Evolutionary conservation across 2,888 invertebrate species (phyloP).

Genomic region (Prosapia bicincta): DNA sequence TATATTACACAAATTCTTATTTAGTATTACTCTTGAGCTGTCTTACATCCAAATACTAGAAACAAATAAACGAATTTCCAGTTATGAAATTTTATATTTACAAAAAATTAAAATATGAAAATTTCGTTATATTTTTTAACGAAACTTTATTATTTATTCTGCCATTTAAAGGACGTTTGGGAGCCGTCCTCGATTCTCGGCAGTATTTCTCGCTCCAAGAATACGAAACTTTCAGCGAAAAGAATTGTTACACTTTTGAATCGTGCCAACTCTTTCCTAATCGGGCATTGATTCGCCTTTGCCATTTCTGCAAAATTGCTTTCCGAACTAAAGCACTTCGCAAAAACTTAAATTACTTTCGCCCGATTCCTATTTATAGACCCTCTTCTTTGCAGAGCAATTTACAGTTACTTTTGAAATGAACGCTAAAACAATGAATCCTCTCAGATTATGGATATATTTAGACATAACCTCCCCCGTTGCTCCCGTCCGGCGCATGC

Average conservation of each 20-base stretch:
- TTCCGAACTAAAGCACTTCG: neutral
- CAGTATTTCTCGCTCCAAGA: too few species aligned
- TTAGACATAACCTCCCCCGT: neutral
- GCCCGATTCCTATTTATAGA: neutral
- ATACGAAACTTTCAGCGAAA: too few species aligned
- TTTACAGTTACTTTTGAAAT: neutral
- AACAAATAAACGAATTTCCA: too few species aligned
- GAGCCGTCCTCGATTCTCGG: too few species aligned
- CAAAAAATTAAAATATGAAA: too few species aligned
- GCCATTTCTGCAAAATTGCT: neutral
- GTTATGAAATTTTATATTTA: too few species aligned
- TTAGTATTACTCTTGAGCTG: too few species aligned
- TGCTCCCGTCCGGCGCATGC: neutral
- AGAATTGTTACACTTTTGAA: neutral
- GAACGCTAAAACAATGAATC: neutral
- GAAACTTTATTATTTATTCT: too few species aligned
- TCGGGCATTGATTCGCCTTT: neutral
- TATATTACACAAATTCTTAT: too few species aligned
- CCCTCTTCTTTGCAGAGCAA: neutral
- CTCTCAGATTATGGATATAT: slow-evolving; percentile 2
- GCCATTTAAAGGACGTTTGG: too few species aligned
- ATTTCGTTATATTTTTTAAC: too few species aligned
- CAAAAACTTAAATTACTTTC: neutral
- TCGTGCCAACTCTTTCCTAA: neutral
- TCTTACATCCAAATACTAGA: too few species aligned